Evolutionary conservation across 2,113 vertebrate species (phyloP).

Genomic region (Daboia siamensis): DNA sequence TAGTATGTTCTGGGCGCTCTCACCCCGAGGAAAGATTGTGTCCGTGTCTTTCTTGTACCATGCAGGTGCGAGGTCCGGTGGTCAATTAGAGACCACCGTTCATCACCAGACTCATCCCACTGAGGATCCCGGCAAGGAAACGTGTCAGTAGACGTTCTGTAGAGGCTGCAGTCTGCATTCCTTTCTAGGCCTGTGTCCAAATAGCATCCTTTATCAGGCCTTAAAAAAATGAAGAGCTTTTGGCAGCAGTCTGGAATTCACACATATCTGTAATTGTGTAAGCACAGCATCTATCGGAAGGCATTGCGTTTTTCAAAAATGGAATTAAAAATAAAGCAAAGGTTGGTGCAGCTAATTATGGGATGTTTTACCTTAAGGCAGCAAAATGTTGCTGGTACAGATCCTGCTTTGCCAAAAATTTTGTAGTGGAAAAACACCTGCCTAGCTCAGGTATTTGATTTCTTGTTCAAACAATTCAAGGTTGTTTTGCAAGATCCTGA

Average conservation of each 20-base stretch:
- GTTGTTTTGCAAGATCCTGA: neutral
- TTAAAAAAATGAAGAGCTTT: neutral
- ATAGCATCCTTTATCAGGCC: neutral
- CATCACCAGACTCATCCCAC: too few species aligned
- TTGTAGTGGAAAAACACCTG: constrained; percentile 1
- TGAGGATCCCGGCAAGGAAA: too few species aligned
- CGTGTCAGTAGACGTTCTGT: neutral
- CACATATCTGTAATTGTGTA: neutral
- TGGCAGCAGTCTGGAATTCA: constrained; percentile 13
- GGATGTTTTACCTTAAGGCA: neutral
- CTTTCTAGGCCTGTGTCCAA: neutral
- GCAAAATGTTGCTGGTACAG: neutral
- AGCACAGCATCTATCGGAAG: neutral
- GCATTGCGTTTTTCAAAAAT: accelerated
- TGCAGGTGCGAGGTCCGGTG: too few species aligned
- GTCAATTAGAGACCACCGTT: too few species aligned
- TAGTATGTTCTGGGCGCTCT: too few species aligned
- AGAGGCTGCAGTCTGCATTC: neutral
- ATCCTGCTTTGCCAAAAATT: accelerated
- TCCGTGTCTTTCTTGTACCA: too few species aligned
- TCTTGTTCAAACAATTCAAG: neutral
- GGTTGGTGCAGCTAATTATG: neutral
- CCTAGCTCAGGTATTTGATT: neutral
- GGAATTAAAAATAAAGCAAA: neutral
- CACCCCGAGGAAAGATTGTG: too few species aligned